Conservation (phyloP, 2,797 vertebrate species). For the Amblyraja radiata region DNA sequence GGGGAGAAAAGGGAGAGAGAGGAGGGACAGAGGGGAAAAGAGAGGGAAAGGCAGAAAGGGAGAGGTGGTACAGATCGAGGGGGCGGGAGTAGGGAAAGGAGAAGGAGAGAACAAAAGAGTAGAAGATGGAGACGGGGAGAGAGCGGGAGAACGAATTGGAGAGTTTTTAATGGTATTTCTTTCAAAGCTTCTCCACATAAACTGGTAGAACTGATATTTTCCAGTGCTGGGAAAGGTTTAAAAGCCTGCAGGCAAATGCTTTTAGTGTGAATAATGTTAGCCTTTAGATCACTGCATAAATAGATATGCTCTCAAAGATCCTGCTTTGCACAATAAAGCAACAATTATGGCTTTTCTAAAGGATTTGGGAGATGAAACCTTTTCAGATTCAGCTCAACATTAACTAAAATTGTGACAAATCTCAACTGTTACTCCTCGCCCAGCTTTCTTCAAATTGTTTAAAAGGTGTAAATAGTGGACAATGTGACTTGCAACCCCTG, state of each 20-base stretch:
- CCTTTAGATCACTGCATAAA: neutral
- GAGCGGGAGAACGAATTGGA: neutral
- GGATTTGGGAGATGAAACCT: neutral
- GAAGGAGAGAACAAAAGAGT: no score
- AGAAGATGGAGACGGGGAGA: neutral
- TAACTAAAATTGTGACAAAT: neutral
- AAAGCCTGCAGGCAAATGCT: neutral
- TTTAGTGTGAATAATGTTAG: neutral
- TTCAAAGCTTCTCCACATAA: neutral
- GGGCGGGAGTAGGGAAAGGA: no score
- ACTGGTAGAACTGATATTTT: neutral
- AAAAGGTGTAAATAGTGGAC: neutral
- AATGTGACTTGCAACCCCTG: neutral
- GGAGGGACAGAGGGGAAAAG: neutral
- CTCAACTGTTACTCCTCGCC: neutral
- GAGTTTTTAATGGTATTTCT: neutral
- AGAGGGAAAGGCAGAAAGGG: no score
- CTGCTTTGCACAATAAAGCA: neutral
- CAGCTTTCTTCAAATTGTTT: neutral
- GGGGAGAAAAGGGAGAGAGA: neutral
- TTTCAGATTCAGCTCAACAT: neutral
- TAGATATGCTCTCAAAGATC: neutral
- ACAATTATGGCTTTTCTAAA: neutral
- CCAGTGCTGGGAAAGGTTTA: neutral
- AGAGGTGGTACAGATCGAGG: no score